Percentiles rank a stretch among this genome's conserved stretches.
Conservation (phyloP, 2,797 vertebrate genomes). For the Alosa sapidissima region DNA sequence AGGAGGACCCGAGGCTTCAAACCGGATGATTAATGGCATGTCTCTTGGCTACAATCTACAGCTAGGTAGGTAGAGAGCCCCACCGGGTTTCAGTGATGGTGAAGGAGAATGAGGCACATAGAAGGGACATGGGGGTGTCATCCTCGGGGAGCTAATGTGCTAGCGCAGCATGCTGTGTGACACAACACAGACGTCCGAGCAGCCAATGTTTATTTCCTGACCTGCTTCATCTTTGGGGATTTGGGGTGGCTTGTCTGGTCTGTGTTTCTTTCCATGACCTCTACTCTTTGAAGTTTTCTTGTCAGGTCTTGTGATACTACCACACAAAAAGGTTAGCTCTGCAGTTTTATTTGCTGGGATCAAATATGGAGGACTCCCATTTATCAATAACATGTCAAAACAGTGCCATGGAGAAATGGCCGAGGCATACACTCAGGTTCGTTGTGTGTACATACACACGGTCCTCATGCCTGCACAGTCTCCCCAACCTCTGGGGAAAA, state of each 20-base stretch:
- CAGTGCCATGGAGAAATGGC: background rate
- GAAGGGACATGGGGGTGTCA: background rate
- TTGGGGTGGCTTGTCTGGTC: slow-evolving; percentile 12
- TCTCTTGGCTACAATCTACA: slow-evolving; percentile 1
- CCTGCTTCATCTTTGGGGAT: slow-evolving; percentile 33
- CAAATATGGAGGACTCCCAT: slow-evolving; percentile 30
- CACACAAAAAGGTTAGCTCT: slow-evolving; percentile 26
- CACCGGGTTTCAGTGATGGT: slow-evolving; percentile 13
- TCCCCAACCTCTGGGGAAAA: background rate
- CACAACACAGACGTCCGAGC: slow-evolving; percentile 31
- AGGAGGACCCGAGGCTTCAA: slow-evolving; percentile 23
- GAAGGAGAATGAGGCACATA: background rate
- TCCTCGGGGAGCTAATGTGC: background rate
- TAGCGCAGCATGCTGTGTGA: slow-evolving; percentile 35
- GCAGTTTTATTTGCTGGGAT: slow-evolving; percentile 30
- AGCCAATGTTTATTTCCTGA: slow-evolving; percentile 46
- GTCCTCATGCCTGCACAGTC: background rate
- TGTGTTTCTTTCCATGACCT: slow-evolving; percentile 41
- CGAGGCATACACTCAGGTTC: background rate
- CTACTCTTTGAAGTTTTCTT: slow-evolving; percentile 36
- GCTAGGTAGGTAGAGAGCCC: background rate
- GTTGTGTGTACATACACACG: background rate
- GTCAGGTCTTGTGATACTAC: slow-evolving; percentile 2
- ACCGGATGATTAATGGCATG: slow-evolving; percentile 35
- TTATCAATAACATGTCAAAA: slow-evolving; percentile 17